Evolutionary conservation across 2,113 vertebrate species (phyloP).

Genomic region (Orthonyx spaldingii): DNA sequence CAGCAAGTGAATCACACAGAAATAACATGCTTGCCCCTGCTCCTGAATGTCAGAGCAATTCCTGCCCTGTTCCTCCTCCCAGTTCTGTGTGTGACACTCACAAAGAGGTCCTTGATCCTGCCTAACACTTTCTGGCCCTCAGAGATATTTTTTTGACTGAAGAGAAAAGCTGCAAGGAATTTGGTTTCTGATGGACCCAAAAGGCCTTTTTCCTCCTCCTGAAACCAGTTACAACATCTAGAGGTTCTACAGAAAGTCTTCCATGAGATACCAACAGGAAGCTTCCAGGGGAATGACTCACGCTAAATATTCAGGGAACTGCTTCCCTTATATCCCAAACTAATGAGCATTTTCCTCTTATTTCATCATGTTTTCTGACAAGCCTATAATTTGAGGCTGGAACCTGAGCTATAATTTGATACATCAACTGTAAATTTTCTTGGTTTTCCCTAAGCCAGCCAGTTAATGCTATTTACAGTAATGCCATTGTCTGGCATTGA

Average conservation of each 20-base stretch:
- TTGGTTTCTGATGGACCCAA: background rate
- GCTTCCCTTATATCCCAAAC: background rate
- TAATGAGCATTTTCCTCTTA: background rate
- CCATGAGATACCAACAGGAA: background rate
- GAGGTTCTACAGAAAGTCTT: background rate
- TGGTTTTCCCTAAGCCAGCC: background rate
- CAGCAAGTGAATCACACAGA: background rate
- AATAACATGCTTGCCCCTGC: background rate
- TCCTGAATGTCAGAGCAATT: background rate
- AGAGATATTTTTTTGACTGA: background rate
- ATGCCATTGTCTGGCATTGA: slow-evolving; percentile 14
- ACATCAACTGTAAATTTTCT: background rate
- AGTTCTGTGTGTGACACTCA: background rate
- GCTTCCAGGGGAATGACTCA: background rate
- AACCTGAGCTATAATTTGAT: slow-evolving; percentile 6
- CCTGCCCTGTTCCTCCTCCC: background rate
- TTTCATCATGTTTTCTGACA: background rate
- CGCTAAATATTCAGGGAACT: background rate
- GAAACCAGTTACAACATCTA: background rate
- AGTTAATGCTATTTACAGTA: slow-evolving; percentile 34
- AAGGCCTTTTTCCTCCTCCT: background rate
- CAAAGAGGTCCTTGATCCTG: background rate
- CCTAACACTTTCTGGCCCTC: background rate
- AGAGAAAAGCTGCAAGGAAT: background rate
- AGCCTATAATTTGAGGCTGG: background rate